Evolutionary conservation across 1,140 invertebrate species (phyloP).

Genomic region (Drosophila micromelanica): DNA sequence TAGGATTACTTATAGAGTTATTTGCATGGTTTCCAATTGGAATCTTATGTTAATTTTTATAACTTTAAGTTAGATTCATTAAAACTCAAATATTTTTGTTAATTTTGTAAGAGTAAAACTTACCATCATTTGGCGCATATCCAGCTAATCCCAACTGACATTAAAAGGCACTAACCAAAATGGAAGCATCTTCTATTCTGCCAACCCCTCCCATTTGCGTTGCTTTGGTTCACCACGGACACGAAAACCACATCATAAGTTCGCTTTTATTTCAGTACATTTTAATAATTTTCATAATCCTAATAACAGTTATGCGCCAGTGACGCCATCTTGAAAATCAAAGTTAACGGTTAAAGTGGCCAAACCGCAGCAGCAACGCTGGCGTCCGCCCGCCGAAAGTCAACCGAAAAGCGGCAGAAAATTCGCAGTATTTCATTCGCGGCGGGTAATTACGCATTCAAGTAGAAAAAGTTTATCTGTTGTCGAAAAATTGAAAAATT

Average conservation of each 20-base stretch:
- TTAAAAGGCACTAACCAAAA: constrained; percentile 16
- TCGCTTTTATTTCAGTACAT: constrained; percentile 51
- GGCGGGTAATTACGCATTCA: constrained; percentile 79
- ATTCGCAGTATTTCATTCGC: constrained; percentile 63
- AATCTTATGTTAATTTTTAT: too few species aligned
- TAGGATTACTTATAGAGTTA: too few species aligned
- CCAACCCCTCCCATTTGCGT: background rate
- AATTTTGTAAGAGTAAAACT: background rate
- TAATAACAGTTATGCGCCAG: constrained; percentile 68
- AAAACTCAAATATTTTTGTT: background rate
- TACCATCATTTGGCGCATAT: background rate
- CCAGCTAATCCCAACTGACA: background rate
- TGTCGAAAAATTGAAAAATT: constrained; percentile 81
- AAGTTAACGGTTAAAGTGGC: constrained; percentile 63
- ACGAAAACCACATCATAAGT: constrained; percentile 67
- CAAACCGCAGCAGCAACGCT: constrained; percentile 30
- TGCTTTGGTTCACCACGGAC: constrained; percentile 6
- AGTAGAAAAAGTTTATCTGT: constrained; percentile 82
- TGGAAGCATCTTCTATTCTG: background rate
- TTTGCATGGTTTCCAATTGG: background rate
- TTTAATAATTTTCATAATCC: constrained; percentile 74
- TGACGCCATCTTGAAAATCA: constrained; percentile 73
- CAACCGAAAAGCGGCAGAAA: constrained; percentile 47
- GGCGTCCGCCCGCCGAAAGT: constrained; percentile 50
- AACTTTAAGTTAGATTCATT: background rate